Evolutionary conservation across 2,113 vertebrate species (phyloP), one percentile per base, ranked within the genome.

Genomic region (Chelonoidis abingdonii): DNA sequence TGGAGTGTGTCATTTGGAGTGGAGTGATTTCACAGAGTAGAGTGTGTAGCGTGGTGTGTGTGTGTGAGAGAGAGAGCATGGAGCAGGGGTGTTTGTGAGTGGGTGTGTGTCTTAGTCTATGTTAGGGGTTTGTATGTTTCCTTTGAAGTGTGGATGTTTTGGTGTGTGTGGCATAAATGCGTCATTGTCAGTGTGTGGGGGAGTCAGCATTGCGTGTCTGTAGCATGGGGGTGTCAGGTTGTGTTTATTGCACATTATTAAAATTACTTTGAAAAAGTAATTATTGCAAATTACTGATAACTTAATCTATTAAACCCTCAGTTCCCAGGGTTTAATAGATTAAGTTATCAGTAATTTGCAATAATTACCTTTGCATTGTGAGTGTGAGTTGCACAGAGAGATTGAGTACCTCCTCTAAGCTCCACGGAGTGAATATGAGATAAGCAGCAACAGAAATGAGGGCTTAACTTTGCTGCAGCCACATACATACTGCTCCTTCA

Each of bases 261-360:
- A 93, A 93, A 93, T 62, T 10, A 57, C 31, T 90, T 90, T 87
- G 88, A 56, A 90, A 87, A 27, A 97, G 41, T 90, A 84, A 59
- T 94, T 12, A 59, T 78, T 78, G 44, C 41, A 47, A 78, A 44
- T 78, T 78, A 47, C 75, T 27, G 24, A 25, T 8, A 19, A 87
- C 85, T 2, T 59, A n/a, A 81, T 69, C 65, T n/a, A 38, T 38
- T 72, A 72, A 78, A 65, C 82, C 31, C 31, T 94, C 16, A 1
- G 3, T 47, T 75, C 41, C 50, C 25, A 41, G 41, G 41, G 41
- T 41, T 41, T 41, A 41, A 41, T 41, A 41, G 41, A 41, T 41
- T 41, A 41, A 41, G 41, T 41, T 41, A 41, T 41, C 41, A 41
- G 41, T 41, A 41, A 41, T 41, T 41, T 41, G 41, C 41, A 41